These are phyloP conservation scores for Lethocerus indicus DNA, from an alignment of 1,140 invertebrate genomes.

Conservation along the genomic window DNA sequence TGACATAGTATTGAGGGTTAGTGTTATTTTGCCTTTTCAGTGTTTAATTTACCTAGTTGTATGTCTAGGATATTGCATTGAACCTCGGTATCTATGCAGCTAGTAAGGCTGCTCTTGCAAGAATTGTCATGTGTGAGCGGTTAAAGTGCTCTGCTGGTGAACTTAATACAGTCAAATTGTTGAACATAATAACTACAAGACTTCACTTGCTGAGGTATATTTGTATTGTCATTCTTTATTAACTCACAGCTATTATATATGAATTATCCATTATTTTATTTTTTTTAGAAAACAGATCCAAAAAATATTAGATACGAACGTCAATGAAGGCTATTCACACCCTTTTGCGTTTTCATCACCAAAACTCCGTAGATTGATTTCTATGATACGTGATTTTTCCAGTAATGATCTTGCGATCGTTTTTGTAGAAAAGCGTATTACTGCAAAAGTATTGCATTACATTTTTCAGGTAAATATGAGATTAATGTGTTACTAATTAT, in stretches of 20 bases:
- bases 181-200: constrained; percentile 19
- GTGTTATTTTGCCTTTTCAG: too few species aligned
- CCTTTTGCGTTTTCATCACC: constrained; percentile 14
- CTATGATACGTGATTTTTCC: constrained; percentile 27
- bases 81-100: constrained; percentile 34
- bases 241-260: too few species aligned
- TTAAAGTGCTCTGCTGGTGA: constrained; percentile 32
- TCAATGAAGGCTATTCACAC: too few species aligned
- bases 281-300: background rate
- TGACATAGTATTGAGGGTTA: too few species aligned
- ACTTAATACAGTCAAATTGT: constrained; percentile 19
- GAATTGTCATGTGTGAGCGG: constrained; percentile 40
- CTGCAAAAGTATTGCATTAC: constrained; percentile 57
- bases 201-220: constrained; percentile 12
- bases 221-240: constrained; percentile 18
- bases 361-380: constrained; percentile 35
- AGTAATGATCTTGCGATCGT: constrained; percentile 36
- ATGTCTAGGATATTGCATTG: too few species aligned
- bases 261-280: constrained; percentile 22
- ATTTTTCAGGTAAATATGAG: constrained; percentile 51
- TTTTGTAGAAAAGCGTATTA: constrained; percentile 62
- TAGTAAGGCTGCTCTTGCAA: constrained; percentile 31
- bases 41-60: too few species aligned
- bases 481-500: too few species aligned
- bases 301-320: too few species aligned